Conservation (phyloP, 1,140 invertebrate genomes). For the Drosophila gunungcola region DNA sequence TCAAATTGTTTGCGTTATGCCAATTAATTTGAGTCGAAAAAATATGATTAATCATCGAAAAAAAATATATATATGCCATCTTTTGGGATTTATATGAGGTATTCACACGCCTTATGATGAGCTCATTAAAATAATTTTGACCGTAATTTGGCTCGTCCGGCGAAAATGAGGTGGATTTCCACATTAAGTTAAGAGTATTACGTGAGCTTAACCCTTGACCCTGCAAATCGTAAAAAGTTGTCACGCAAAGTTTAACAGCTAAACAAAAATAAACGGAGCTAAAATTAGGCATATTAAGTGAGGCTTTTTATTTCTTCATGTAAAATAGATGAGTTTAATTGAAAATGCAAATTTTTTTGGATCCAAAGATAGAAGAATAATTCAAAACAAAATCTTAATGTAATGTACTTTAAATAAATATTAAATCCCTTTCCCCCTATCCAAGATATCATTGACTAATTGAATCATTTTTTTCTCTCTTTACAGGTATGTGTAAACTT, state of each 20-base stretch:
- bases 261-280: not conserved
- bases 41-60: slow-evolving; percentile 38
- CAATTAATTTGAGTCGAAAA: slow-evolving; percentile 36
- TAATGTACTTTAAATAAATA: not conserved
- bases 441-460: slow-evolving; percentile 3
- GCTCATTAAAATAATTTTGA: slow-evolving; percentile 68
- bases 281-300: too few species aligned
- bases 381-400: not conserved
- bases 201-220: slow-evolving; percentile 32
- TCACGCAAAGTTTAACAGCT: slow-evolving; percentile 34
- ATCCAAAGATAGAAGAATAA: not conserved
- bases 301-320: too few species aligned
- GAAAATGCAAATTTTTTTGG: too few species aligned
- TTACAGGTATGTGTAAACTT: slow-evolving; percentile 49
- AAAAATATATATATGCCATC: not conserved
- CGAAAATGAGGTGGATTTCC: slow-evolving; percentile 30
- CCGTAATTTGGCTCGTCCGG: slow-evolving; percentile 23
- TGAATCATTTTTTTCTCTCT: slow-evolving; percentile 20
- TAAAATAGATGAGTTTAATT: too few species aligned
- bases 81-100: slow-evolving; percentile 5
- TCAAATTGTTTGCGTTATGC: slow-evolving; percentile 33
- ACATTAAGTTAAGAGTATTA: slow-evolving; percentile 28
- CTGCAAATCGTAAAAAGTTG: not conserved
- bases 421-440: not conserved
- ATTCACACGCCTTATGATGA: slow-evolving; percentile 49